Conservation (phyloP, 2,888 invertebrate genomes). For the Drosophila merina region DNA sequence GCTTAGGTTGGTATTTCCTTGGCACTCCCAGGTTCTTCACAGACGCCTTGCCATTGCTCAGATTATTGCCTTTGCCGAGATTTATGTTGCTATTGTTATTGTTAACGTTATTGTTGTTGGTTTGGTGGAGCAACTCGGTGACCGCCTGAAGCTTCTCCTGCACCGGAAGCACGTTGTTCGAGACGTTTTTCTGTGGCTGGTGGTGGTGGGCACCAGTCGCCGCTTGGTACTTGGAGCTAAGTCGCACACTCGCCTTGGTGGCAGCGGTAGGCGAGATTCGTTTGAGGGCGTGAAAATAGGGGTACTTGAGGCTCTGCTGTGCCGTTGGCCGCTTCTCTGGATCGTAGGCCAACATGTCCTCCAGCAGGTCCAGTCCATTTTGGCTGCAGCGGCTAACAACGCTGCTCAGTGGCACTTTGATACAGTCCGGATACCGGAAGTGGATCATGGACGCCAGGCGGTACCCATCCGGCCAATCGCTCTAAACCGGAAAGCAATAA, state of each 20-base stretch:
- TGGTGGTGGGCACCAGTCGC: constrained; percentile 36
- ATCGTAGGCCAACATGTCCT: constrained; percentile 95
- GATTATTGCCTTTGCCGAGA: constrained; percentile 47
- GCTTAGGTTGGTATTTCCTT: constrained; percentile 70
- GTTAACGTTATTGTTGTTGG: constrained; percentile 60
- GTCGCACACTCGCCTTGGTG: constrained; percentile 74
- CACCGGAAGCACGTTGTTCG: constrained; percentile 81
- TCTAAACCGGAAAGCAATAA: constrained; percentile 83
- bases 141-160: constrained; percentile 79
- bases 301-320: constrained; percentile 92
- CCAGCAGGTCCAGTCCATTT: constrained; percentile 92
- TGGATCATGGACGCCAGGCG: constrained; percentile 96
- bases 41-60: constrained; percentile 37
- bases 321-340: constrained; percentile 96
- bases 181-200: constrained; percentile 61
- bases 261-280: constrained; percentile 82
- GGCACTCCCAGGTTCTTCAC: constrained; percentile 62
- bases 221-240: constrained; percentile 71
- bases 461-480: constrained; percentile 97
- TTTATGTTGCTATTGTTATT: constrained; percentile 55
- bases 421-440: constrained; percentile 96
- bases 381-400: constrained; percentile 93
- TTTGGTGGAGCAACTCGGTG: constrained; percentile 75
- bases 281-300: constrained; percentile 83
- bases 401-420: constrained; percentile 91